These are phyloP conservation scores for Zeuzera pyrina DNA, from an alignment of 2,888 invertebrate species.

Conservation along the genomic window DNA sequence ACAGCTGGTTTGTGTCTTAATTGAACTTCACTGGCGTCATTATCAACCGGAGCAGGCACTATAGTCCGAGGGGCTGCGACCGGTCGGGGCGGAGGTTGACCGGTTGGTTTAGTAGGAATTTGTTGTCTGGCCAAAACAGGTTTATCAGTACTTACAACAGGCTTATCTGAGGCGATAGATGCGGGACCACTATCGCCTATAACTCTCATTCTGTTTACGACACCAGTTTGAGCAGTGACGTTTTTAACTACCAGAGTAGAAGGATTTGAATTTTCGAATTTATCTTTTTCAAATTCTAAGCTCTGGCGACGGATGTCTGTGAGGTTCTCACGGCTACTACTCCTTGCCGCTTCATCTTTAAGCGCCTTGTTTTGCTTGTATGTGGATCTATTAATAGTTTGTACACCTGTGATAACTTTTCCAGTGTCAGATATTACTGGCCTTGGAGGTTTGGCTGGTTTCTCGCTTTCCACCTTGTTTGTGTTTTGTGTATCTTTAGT, in stretches of 20 bases:
- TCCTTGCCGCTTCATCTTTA: slow-evolving; percentile 52
- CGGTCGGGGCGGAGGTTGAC: slow-evolving; percentile 69
- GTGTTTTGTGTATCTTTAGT: slow-evolving; percentile 26
- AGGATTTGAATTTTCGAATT: slow-evolving; percentile 35
- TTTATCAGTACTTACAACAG: slow-evolving; percentile 7
- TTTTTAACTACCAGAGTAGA: slow-evolving; percentile 46
- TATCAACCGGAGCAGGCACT: slow-evolving; percentile 29
- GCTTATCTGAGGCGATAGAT: slow-evolving; percentile 31
- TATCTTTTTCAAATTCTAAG: slow-evolving; percentile 70
- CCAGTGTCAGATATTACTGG: slow-evolving; percentile 68
- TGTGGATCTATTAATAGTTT: slow-evolving; percentile 75
- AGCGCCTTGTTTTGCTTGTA: slow-evolving; percentile 67
- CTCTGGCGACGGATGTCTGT: slow-evolving; percentile 65
- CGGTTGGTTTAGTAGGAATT: slow-evolving; percentile 48
- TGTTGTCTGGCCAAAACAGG: slow-evolving; percentile 25
- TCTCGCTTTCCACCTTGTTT: slow-evolving; percentile 47
- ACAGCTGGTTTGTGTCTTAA: slow-evolving; percentile 83
- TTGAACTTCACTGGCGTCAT: slow-evolving; percentile 54
- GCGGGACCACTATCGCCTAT: slow-evolving; percentile 53
- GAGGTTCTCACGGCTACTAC: slow-evolving; percentile 53
- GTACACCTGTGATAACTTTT: slow-evolving; percentile 65
- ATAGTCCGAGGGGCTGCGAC: slow-evolving; percentile 62
- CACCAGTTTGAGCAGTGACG: slow-evolving; percentile 57
- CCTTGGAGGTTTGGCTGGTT: slow-evolving; percentile 78
- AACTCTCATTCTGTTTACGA: slow-evolving; percentile 57